A percentile compares a stretch with the other conserved stretches of the same genome.
Conservation (phyloP, 2,113 vertebrate genomes). For the Mandrillus leucophaeus region DNA sequence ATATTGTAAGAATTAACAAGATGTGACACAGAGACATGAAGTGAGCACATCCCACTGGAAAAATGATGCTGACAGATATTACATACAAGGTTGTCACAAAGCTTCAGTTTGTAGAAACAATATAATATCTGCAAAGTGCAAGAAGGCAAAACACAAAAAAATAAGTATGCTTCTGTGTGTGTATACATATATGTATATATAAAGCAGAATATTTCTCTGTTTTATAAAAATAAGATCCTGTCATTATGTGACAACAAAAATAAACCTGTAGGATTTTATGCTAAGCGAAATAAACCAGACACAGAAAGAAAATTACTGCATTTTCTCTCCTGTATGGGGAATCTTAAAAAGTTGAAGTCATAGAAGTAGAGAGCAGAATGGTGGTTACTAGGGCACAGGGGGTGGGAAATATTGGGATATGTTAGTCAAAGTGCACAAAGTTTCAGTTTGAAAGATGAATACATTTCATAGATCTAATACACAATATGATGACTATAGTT, state of each 20-base stretch:
- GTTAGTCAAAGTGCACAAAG: neutral
- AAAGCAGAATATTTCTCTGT: neutral
- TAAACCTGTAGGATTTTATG: neutral
- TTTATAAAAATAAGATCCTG: neutral
- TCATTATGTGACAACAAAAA: neutral
- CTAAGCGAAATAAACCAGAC: neutral
- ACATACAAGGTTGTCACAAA: too few species aligned
- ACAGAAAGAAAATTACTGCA: neutral
- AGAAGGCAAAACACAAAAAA: too few species aligned
- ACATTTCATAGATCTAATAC: neutral
- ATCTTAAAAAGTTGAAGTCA: neutral
- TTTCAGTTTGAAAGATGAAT: neutral
- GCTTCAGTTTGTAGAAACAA: too few species aligned
- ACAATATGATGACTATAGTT: neutral
- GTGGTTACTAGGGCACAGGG: neutral
- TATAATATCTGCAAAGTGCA: too few species aligned
- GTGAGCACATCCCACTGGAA: too few species aligned
- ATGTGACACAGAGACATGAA: too few species aligned
- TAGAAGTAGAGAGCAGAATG: neutral
- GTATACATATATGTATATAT: too few species aligned
- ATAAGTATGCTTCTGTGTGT: too few species aligned
- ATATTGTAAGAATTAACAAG: too few species aligned
- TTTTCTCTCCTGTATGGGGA: neutral
- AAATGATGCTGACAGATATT: too few species aligned
- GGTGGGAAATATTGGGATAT: neutral